Evolutionary conservation across 35 echinoderm and acorn worm genomes (phyloP).

Genomic region (Nesometra sesokonis): DNA sequence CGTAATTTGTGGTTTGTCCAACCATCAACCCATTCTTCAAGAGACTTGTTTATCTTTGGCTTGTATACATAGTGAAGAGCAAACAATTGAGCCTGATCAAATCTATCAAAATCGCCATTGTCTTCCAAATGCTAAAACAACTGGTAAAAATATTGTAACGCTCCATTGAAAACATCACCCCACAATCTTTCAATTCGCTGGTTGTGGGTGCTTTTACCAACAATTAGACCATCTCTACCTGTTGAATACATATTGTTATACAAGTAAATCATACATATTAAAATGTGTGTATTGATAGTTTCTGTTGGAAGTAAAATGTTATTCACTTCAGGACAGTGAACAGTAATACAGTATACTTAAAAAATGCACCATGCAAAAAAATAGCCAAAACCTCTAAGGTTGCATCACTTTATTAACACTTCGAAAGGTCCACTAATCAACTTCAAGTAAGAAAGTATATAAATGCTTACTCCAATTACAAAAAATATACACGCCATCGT

Average conservation of each 20-base stretch:
- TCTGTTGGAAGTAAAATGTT: too few species aligned
- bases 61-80: background rate
- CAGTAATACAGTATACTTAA: too few species aligned
- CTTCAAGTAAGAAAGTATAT: too few species aligned
- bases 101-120: background rate
- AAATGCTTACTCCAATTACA: too few species aligned
- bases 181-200: conserved; percentile 4
- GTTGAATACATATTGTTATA: background rate
- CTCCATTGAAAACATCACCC: background rate
- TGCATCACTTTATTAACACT: too few species aligned
- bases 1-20: background rate
- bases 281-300: too few species aligned
- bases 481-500: too few species aligned
- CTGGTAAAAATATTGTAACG: background rate
- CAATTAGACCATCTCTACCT: background rate
- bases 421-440: too few species aligned
- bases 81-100: background rate
- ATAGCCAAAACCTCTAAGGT: too few species aligned
- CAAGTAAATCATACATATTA: too few species aligned
- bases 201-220: background rate
- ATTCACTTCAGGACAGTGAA: too few species aligned
- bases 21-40: background rate
- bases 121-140: background rate
- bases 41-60: background rate
- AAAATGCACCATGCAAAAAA: too few species aligned